phyloP scores from a whole-genome alignment of 1,140 invertebrate genomes.

The Lanistes nyassanus region DNA sequence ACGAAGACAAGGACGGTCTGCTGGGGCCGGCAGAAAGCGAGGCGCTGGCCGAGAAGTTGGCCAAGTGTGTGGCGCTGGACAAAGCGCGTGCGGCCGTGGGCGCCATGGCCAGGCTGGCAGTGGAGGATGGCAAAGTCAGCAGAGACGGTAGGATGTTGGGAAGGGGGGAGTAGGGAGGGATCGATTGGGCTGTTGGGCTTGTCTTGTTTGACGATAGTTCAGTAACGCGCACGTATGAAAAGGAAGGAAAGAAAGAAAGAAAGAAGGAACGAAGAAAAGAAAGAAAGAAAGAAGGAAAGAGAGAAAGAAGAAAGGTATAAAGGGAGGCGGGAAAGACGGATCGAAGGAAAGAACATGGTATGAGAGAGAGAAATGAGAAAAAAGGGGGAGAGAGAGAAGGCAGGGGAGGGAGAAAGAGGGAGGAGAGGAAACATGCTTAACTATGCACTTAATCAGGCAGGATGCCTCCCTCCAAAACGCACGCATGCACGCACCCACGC shows the following conservation, averaged over 20 bases:
- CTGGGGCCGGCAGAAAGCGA: slow-evolving; percentile 2
- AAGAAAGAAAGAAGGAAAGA: not conserved
- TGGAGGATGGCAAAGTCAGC: slow-evolving; percentile 12
- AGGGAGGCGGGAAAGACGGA: not conserved
- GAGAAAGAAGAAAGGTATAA: not conserved
- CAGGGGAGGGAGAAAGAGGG: not conserved
- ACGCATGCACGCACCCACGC: not conserved
- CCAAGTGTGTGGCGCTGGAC: slow-evolving; percentile 13
- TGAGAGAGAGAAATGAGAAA: not conserved
- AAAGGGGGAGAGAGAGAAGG: not conserved
- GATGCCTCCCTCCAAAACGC: not conserved
- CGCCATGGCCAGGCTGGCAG: not conserved
- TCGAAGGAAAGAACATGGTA: not conserved
- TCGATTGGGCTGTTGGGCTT: not conserved
- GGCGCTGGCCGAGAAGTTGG: not conserved
- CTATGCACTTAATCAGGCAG: not conserved
- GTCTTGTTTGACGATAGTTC: not conserved
- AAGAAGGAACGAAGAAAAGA: not conserved
- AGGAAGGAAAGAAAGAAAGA: not conserved
- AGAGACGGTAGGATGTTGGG: slow-evolving; percentile 1
- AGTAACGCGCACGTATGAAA: not conserved
- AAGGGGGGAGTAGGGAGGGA: too few species aligned
- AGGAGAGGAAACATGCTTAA: not conserved
- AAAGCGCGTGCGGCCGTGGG: not conserved
- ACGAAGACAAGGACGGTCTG: not conserved